phyloP scores from a whole-genome alignment of 2,797 vertebrate species.

The Acanthurus leucopareius region DNA sequence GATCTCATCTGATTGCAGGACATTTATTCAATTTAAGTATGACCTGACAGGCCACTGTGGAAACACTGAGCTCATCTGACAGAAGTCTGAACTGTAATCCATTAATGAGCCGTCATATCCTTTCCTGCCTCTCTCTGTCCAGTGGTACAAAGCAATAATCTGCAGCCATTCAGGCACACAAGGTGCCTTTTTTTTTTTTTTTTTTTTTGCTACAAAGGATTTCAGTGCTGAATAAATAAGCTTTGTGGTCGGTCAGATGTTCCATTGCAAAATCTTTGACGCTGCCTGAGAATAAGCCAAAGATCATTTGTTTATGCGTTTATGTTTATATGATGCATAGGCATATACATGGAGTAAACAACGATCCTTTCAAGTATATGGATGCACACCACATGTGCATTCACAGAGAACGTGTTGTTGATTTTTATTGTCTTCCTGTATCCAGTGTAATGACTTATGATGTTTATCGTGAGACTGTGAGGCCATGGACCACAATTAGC shows the following conservation, averaged over 20 bases:
- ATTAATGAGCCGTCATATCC: slow-evolving; percentile 53
- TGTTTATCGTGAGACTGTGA: not conserved
- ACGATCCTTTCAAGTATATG: no score
- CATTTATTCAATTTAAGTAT: slow-evolving; percentile 44
- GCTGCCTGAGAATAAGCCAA: not conserved
- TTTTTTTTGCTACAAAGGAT: slow-evolving; percentile 21
- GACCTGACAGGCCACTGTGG: slow-evolving; percentile 36
- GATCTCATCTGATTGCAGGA: slow-evolving; percentile 31
- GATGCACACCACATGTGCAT: no score
- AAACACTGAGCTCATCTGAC: slow-evolving; percentile 52
- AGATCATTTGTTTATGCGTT: not conserved
- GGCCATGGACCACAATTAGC: not conserved
- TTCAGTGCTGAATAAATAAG: slow-evolving; percentile 3
- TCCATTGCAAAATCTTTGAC: slow-evolving; percentile 20
- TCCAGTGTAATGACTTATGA: not conserved
- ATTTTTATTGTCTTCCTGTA: not conserved
- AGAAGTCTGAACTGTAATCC: slow-evolving; percentile 39
- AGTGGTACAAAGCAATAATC: slow-evolving; percentile 29
- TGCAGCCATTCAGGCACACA: slow-evolving; percentile 25
- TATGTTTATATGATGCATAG: slow-evolving; percentile 6
- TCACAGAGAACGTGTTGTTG: not conserved
- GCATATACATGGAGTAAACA: not conserved
- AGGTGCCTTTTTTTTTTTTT: slow-evolving; percentile 5
- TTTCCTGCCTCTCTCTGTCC: slow-evolving; percentile 35
- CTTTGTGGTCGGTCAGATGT: slow-evolving; percentile 26